Evolutionary conservation across 2,113 vertebrate species (phyloP), one percentile per base, ranked within the genome.

Genomic region (Pipa parva): DNA sequence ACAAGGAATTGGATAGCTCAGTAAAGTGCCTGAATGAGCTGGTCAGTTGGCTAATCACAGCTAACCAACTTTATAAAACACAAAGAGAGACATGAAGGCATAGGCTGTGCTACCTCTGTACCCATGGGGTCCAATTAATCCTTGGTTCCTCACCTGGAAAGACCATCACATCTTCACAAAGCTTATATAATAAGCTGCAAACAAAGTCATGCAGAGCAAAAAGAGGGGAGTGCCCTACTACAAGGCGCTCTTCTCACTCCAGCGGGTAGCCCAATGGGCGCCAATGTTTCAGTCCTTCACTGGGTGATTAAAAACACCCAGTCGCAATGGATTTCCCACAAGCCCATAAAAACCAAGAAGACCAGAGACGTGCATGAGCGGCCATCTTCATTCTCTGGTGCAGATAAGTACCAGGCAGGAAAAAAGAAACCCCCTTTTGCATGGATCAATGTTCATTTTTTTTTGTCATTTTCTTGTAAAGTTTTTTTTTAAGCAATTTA

Each of bases 391-490:
- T 63, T 55, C 20, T 36, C 26, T 0, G 1, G 15, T 54, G 66
- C 39, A 42, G 12, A 51, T 7, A 59, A 12, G 56, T 31, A 37
- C 28, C 39, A 18, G 17, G 49, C 3, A n/a, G 59, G 59, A 55
- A 36, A 36, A 29, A n/a, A n/a, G n/a, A n/a, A n/a, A n/a, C n/a
- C n/a, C n/a, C 55, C 18, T 4, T 11, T 36, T 26, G 3, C 31
- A 17, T 36, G 79, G 75, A 77, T 73, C 72, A 78, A 72, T 79
- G 79, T 82, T 80, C 80, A 79, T 63, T 66, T 54, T 52, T 64
- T 56, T 25, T 51, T 51, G 21, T 26, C 15, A n/a, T 63, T 49
- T 52, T 51, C 36, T 42, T 64, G 36, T 39, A 2, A 7, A 21
- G n/a, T 25, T 50, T 27, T 66, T 66, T 57, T 66, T 66, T 55